A percentile compares a stretch with the other conserved stretches of the same genome.
Conservation (phyloP, 2,797 vertebrate species). For the Peromyscus melanophrys region DNA sequence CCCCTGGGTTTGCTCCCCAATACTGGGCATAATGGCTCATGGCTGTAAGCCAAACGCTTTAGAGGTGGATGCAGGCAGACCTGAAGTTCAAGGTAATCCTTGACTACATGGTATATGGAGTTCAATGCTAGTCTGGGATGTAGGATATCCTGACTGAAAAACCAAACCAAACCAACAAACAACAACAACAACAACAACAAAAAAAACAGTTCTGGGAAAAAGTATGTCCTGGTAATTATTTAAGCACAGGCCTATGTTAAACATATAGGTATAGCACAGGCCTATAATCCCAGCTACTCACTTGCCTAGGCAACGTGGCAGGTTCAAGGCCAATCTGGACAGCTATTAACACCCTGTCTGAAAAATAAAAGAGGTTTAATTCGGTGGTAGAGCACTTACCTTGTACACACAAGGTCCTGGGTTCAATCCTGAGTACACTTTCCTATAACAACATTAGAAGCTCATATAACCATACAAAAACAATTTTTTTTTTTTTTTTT, state of each 20-base stretch:
- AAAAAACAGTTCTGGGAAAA: background rate
- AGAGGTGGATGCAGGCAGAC: background rate
- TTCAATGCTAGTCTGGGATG: background rate
- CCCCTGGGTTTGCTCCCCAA: background rate
- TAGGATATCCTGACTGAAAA: background rate
- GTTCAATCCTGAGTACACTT: background rate
- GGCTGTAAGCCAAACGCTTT: background rate
- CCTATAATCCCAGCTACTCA: background rate
- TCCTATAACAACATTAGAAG: background rate
- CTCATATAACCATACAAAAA: background rate
- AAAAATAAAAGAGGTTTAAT: background rate
- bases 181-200: too few species aligned
- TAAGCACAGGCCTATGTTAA: background rate
- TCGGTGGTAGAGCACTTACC: background rate
- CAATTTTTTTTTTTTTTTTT: too few species aligned
- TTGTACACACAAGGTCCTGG: background rate
- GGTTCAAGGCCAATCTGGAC: background rate
- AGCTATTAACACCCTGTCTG: background rate
- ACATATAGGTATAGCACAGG: background rate
- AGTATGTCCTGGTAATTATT: background rate
- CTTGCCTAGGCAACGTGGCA: background rate
- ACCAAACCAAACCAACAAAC: background rate
- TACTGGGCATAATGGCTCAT: background rate
- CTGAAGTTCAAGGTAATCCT: background rate
- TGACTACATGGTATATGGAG: too few species aligned